Evolutionary conservation across 2,888 invertebrate genomes (phyloP), one percentile per base, ranked within the genome.

Genomic region (Athrips mouffetella): DNA sequence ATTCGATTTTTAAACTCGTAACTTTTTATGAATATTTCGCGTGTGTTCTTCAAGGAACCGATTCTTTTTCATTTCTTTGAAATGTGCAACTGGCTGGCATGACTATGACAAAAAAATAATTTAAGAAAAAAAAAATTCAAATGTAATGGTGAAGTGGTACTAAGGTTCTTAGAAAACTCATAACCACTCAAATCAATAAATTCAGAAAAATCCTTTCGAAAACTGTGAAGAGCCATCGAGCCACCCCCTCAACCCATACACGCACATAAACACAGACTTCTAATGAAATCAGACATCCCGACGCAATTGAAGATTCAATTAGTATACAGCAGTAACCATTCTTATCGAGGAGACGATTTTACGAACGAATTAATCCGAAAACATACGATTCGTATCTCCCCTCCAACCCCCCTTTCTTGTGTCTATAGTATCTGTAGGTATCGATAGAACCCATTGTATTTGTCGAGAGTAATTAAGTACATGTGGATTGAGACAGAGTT

Each of bases 331-430:
- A 75, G 74, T 85, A 80, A 80, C 86, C 80, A 85, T 88, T 88
- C 87, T 88, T 88, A 88, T 87, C 85, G 80, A 65, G 75, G 81
- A 81, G 86, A 86, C 87, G 87, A 88, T 88, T 88, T 88, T 83
- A 86, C 87, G 87, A 88, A 84, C 85, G 87, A 88, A 88, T 88
- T 86, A 86, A 86, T 87, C 83, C 84, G 82, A 86, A 88, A 88
- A 86, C 87, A 87, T 85, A 87, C 85, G 87, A 86, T 83, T 80
- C 70, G 73, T 81, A 84, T 84, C 84, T 83, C 79, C 86, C 80
- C 76, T 72, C 37, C 66, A n/a, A 60, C 65, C 76, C 73, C 73
- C 70, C 67, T 59, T 41, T 67, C 73, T 72, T 65, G 63, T 18
- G 10, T 16, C 35, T 45, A 62, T 62, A 66, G 63, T 51, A 53